Evolutionary conservation across 2,797 vertebrate genomes (phyloP).

Genomic region (Acridotheres tristis): DNA sequence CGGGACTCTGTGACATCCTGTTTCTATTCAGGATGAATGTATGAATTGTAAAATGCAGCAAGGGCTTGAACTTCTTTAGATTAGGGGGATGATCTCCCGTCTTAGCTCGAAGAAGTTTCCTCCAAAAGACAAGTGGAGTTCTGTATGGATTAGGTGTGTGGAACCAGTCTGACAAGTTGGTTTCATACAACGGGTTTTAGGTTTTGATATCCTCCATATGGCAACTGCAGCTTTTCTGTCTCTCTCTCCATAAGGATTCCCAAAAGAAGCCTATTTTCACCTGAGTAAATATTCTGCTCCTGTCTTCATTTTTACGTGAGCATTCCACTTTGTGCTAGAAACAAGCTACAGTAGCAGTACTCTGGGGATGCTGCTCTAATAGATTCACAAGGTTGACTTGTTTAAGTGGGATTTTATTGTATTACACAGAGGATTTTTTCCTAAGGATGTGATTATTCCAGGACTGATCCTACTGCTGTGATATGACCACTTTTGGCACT

Average conservation of each 20-base stretch:
- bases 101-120: background rate
- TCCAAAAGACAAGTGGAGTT: background rate
- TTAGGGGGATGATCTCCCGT: slow-evolving; percentile 12
- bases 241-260: background rate
- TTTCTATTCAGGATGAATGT: background rate
- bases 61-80: slow-evolving; percentile 47
- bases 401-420: slow-evolving; percentile 72
- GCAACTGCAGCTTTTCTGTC: background rate
- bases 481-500: slow-evolving; percentile 66
- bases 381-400: slow-evolving; percentile 69
- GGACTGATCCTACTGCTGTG: slow-evolving; percentile 69
- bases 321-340: background rate
- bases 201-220: background rate
- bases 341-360: slow-evolving; percentile 10
- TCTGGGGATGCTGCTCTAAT: slow-evolving; percentile 53
- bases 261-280: slow-evolving; percentile 8
- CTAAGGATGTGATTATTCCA: slow-evolving; percentile 75
- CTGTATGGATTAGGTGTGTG: background rate
- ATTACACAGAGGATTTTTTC: slow-evolving; percentile 64
- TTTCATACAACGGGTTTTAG: background rate
- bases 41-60: background rate
- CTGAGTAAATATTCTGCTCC: slow-evolving; percentile 42
- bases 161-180: background rate
- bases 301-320: slow-evolving; percentile 10
- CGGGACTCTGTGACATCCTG: background rate